Base-by-base conservation (phyloP, 2,888 invertebrate species). In the Tinea semifulvella region DNA sequence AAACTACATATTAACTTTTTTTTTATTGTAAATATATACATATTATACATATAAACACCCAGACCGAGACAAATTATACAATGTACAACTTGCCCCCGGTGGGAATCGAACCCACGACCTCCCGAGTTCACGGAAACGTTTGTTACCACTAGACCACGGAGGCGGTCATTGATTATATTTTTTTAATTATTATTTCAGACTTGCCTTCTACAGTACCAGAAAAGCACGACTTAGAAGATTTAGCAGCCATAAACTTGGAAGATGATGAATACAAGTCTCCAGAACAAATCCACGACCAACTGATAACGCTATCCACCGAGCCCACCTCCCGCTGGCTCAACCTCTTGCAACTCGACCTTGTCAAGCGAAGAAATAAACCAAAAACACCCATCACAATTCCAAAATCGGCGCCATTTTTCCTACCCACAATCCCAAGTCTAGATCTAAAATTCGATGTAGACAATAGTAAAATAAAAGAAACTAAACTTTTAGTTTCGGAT, bases 321-420 rank as follows among this genome's bases (percentile, higher is more conserved):
- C 87, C 96, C 0, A 88, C 89, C 20, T 94, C 95, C 0, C 86
- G 95, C 53, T 98, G 98, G 98, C 88, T 93, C 50, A 96, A 96
- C 67, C 79, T 98, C 10, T 82, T 96, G 1, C 88, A 92, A 61
- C 79, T 97, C 45, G 95, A 96, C 53, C 68, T 91, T 1, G 92
- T 98, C 1, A 94, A 90, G 65, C 88, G 86, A 55, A 83, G 92
- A 50, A 98, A 98, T 66, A 97, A 94, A 61, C 96, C 98, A 0
- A 93, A 89, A 67, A 88, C 89, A 42, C 87, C 92, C 0, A 85
- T 91, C 0, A 93, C 93, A 58, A 85, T 85, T 1, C 90, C 93
- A 0, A 93, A 94, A 69, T 86, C 90, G 1, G 98, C 96, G 0
- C 98, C 98, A 0, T 99, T 99, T 80, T 98, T 99, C 65, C 76